Base-by-base conservation (phyloP, 2,113 vertebrate genomes). In the Sigmodon hispidus region DNA sequence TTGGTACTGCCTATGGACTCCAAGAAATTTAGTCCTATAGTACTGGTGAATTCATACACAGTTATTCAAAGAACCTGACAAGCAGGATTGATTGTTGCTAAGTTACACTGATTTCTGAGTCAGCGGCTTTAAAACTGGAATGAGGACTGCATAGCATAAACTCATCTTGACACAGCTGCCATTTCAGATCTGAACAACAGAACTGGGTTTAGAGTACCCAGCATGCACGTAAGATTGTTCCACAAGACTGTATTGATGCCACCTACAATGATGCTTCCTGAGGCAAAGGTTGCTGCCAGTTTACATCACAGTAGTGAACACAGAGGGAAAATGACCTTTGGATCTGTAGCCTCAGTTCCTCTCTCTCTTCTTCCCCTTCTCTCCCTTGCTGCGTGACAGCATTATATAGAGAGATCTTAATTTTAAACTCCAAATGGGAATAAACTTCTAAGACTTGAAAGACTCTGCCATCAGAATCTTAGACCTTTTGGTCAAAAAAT, bases 101-200 rank as follows among this genome's bases (percentile, higher is more conserved):
- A 80, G 43, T 72, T 61, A 77, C 43, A 26, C 0, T 10, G 76
- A 50, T 8, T 43, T 50, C 94, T 83, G 34, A 87, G 89, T 88
- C 92, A 96, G 92, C 77, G 87, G 77, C 96, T 96, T 97, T 5
- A 83, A 83, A 84, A 70, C 48, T 70, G 87, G 80, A 90, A 43
- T 31, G 72, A 85, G 80, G 91, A 63, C 45, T 96, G 13, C 5
- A 24, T 96, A 84, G 96, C 7, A 45, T 50, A 96, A 95, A 50
- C 5, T 77, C 75, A 40, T 94, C 98, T 96, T 90, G 91, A 96
- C 79, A 89, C 65, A 10, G n/a, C 87, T 97, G 24, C 92, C 96
- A 96, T 92, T 92, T 95, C 24, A 85, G 3, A 95, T 87, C 91
- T 31, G 80, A 84, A 21, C 93, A 86, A 43, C 21, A 6, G 0